Evolutionary conservation across 2,888 invertebrate species (phyloP).

Genomic region (Zhuqinia jingwanae): DNA sequence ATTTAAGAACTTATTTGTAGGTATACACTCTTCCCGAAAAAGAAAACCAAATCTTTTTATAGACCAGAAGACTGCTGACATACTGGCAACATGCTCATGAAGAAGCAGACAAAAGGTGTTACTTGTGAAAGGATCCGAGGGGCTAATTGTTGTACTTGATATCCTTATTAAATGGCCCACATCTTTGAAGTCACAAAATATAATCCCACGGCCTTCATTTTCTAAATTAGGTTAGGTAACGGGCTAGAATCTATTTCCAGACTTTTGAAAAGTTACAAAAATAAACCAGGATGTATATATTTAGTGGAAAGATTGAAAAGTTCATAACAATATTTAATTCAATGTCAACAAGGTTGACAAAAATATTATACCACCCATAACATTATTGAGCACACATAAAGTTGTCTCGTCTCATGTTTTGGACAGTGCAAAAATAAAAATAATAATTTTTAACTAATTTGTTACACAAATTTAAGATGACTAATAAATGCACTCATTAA

Average conservation of each 20-base stretch:
- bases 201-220: conserved; percentile 19
- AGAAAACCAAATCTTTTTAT: neutral
- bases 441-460: too few species aligned
- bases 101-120: neutral
- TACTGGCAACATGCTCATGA: conserved; percentile 21
- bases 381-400: too few species aligned
- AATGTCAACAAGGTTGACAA: neutral
- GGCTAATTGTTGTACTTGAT: neutral
- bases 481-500: too few species aligned
- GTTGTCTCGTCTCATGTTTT: too few species aligned
- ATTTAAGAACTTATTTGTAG: neutral
- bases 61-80: too few species aligned
- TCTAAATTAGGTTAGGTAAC: conserved; percentile 66
- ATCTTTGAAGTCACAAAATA: conserved; percentile 18
- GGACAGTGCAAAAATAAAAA: too few species aligned
- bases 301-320: neutral
- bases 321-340: conserved; percentile 6
- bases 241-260: conserved; percentile 52
- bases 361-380: too few species aligned
- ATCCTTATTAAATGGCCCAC: neutral
- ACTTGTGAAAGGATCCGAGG: conserved; percentile 20
- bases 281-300: conserved; percentile 12
- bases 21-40: neutral
- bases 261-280: neutral
- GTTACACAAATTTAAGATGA: too few species aligned